Evolutionary conservation across 1,140 invertebrate genomes (phyloP).

Genomic region (Latrodectus geometricus): DNA sequence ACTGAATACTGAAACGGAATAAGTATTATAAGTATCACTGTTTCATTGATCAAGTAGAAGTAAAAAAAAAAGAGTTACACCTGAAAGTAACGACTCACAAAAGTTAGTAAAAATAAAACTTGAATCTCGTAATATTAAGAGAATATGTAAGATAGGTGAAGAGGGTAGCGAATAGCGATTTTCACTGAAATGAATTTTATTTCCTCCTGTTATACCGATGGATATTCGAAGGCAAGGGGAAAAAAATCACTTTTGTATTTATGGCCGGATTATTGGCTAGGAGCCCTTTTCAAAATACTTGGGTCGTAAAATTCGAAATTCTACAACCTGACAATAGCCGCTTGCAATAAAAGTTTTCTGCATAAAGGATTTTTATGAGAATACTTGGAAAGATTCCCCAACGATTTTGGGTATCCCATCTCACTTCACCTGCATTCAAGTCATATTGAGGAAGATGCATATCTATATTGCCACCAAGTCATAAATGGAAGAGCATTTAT

Average conservation of each 20-base stretch:
- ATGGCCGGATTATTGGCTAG: slow-evolving; percentile 50
- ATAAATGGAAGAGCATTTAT: not conserved
- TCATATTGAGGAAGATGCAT: not conserved
- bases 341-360: slow-evolving; percentile 57
- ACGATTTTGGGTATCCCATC: slow-evolving; percentile 37
- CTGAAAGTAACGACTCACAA: not conserved
- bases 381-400: slow-evolving; percentile 40
- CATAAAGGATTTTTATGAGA: slow-evolving; percentile 60
- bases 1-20: no score
- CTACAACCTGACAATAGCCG: slow-evolving; percentile 56
- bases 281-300: slow-evolving; percentile 46
- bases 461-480: not conserved
- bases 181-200: slow-evolving; percentile 55
- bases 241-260: slow-evolving; percentile 20
- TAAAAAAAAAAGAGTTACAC: not conserved
- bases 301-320: slow-evolving; percentile 56
- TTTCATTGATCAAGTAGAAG: not conserved
- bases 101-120: not conserved
- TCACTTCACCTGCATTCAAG: slow-evolving; percentile 1
- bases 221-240: not conserved
- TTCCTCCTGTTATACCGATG: not conserved
- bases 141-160: not conserved
- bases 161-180: slow-evolving; percentile 6
- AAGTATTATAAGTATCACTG: no score
- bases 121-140: not conserved